Base-by-base conservation (phyloP, 2,888 invertebrate species). In the Diarsia brunnea region DNA sequence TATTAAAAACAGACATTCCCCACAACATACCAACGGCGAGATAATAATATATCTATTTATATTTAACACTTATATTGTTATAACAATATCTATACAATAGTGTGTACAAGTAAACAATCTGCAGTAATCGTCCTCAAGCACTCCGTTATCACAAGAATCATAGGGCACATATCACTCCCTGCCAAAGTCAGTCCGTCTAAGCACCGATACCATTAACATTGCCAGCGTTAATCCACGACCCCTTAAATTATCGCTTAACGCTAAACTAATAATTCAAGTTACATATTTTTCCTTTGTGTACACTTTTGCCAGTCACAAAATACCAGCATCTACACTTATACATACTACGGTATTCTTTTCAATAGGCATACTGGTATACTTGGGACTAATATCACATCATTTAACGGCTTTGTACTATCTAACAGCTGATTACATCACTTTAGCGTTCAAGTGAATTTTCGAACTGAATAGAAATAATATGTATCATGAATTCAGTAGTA, bases 1-100 rank as follows among this genome's bases (percentile, higher is more conserved):
- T 94, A 96, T 95, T 95, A 96, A 95, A 95, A 96, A 96, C 94
- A 94, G 92, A 89, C 91, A 91, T 91, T 90, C 83, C 86, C 87
- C 88, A 86, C 89, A 90, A 92, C 91, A 92, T 91, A 91, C 92
- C 92, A 94, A 94, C 92, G 88, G 93, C 90, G 89, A 91, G 91
- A 93, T 91, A 93, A 94, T 94, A 93, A 94, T 87, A 87, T 87
- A 86, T 87, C 78, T 93, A 93, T 94, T 93, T 94, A 94, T 93
- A 92, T 93, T 93, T 94, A 95, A 96, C 95, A 95, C 94, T 95
- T 95, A 95, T 75, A 89, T 81, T 82, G 87, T 86, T 87, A 93
- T 92, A 93, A 94, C 94, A 94, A 93, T 93, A 92, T 92, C 91
- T 93, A 93, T 93, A 93, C 90, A 92, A 89, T 92, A 91, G 89